phyloP scores from a whole-genome alignment of 1,140 invertebrate species.

The Papilio polyxenes region DNA sequence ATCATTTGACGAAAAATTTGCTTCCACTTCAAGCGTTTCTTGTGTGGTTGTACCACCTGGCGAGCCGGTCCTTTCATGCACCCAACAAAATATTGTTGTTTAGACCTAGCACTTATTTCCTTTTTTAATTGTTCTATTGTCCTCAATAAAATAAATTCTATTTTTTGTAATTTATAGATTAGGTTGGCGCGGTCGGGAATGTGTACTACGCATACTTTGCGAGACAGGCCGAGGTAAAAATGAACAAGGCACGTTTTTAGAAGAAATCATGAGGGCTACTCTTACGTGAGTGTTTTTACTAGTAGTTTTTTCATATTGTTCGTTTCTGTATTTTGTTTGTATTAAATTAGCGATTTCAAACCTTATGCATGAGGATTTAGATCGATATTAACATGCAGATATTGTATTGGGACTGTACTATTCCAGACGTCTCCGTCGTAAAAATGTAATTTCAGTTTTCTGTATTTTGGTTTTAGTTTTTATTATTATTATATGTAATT shows the following conservation, averaged over 20 bases:
- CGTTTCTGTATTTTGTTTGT: slow-evolving; percentile 30
- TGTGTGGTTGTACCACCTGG: too few relatives aligned
- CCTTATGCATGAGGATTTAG: not conserved
- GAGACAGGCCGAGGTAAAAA: slow-evolving; percentile 73
- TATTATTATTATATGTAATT: slow-evolving; percentile 34
- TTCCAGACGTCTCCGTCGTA: slow-evolving; percentile 32
- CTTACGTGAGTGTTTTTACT: slow-evolving; percentile 81
- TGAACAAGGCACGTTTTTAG: slow-evolving; percentile 79
- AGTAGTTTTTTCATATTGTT: slow-evolving; percentile 38
- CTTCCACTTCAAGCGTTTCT: too few relatives aligned
- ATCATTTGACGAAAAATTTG: too few relatives aligned
- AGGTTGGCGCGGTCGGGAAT: slow-evolving; percentile 81
- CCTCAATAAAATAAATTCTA: not conserved
- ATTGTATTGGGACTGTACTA: slow-evolving; percentile 15
- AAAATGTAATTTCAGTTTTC: slow-evolving; percentile 39
- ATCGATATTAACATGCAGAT: not conserved
- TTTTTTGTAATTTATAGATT: slow-evolving; percentile 75
- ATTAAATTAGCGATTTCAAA: not conserved
- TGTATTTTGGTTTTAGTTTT: slow-evolving; percentile 35
- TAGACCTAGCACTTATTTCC: too few relatives aligned
- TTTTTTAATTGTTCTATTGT: not conserved
- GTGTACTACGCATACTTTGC: slow-evolving; percentile 82
- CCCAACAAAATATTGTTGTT: too few relatives aligned
- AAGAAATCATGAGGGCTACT: slow-evolving; percentile 82
- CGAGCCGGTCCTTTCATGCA: too few relatives aligned